Conservation (phyloP, 1,140 invertebrate genomes). For the Neoseiulus cucumeris region DNA sequence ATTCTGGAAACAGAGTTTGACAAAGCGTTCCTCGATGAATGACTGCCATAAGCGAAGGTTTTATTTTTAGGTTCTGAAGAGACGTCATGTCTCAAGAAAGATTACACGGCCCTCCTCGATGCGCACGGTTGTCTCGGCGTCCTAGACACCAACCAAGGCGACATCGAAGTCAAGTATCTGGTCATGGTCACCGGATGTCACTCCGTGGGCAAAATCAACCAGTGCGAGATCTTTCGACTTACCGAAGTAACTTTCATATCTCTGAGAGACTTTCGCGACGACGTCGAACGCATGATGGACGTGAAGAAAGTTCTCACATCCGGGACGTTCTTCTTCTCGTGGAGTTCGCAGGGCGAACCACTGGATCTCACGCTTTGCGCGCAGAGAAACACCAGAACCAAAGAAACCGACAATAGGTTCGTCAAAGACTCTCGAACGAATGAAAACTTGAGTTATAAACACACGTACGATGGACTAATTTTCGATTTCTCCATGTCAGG, state of each 20-base stretch:
- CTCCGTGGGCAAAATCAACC: constrained; percentile 77
- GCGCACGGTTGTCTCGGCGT: constrained; percentile 82
- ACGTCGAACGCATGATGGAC: constrained; percentile 58
- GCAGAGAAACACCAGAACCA: constrained; percentile 56
- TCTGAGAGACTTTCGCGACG: constrained; percentile 46
- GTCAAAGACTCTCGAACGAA: constrained; percentile 47
- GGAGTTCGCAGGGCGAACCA: constrained; percentile 32
- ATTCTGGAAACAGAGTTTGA: too few species aligned
- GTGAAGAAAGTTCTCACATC: constrained; percentile 62
- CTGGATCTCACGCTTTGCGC: constrained; percentile 81
- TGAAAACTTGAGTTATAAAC: neutral
- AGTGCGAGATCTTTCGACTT: constrained; percentile 79
- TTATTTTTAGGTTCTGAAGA: constrained; percentile 39
- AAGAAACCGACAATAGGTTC: constrained; percentile 72
- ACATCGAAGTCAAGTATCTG: constrained; percentile 58
- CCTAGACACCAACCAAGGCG: constrained; percentile 43
- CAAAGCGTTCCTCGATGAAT: too few species aligned
- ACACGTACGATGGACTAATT: neutral
- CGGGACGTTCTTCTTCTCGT: constrained; percentile 90
- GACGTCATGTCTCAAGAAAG: constrained; percentile 61
- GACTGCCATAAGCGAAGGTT: neutral
- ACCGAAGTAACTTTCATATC: constrained; percentile 75
- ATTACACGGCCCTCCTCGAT: constrained; percentile 69
- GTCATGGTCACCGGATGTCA: constrained; percentile 83
- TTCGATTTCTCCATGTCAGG: neutral